These are phyloP conservation scores for Amblyopsis hoosieri DNA, from an alignment of 2,797 vertebrate species.

Conservation along the genomic window DNA sequence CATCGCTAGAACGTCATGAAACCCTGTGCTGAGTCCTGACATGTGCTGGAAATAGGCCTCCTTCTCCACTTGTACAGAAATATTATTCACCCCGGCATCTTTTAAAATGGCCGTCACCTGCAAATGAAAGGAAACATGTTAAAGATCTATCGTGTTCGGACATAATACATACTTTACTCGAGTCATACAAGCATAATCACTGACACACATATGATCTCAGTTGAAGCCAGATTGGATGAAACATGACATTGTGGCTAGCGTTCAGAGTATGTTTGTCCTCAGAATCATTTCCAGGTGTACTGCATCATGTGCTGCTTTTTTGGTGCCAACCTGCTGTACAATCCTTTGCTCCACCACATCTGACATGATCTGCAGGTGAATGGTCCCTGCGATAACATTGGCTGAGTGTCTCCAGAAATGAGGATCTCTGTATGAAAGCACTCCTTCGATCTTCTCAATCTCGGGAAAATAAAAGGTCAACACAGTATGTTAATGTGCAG, in stretches of 20 bases:
- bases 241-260: no score
- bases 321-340: slow-evolving; percentile 87
- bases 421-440: slow-evolving; percentile 94
- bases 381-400: slow-evolving; percentile 88
- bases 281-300: no score
- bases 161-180: not conserved
- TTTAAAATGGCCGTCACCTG: slow-evolving; percentile 93
- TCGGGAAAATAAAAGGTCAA: slow-evolving; percentile 46
- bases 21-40: slow-evolving; percentile 95
- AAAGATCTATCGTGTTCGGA: not conserved
- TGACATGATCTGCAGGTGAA: slow-evolving; percentile 93
- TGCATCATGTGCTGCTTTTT: no score
- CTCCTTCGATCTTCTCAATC: slow-evolving; percentile 96
- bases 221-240: not conserved
- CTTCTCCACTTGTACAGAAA: slow-evolving; percentile 96
- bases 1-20: slow-evolving; percentile 94
- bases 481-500: not conserved
- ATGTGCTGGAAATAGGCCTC: slow-evolving; percentile 98
- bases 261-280: no score
- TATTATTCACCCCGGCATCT: slow-evolving; percentile 93
- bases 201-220: not conserved
- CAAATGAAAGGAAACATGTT: not conserved
- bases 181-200: not conserved
- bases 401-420: slow-evolving; percentile 98
- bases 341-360: slow-evolving; percentile 94